Percentiles rank a stretch among this genome's conserved stretches.
Evolutionary conservation across 1,140 invertebrate genomes (phyloP).

Genomic region (Saccostrea glomerata): DNA sequence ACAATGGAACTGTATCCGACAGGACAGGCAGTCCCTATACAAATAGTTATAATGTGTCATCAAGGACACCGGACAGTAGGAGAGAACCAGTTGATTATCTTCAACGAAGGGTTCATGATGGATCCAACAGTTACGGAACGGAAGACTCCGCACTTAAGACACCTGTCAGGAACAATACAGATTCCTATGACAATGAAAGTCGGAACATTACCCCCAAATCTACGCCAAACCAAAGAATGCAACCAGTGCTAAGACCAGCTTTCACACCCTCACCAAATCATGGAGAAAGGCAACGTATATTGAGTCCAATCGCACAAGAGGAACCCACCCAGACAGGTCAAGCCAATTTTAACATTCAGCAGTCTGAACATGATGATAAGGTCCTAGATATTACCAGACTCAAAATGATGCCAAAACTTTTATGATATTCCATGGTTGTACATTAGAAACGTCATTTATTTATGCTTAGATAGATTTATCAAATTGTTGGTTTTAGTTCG

Average conservation of each 20-base stretch:
- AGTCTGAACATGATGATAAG: slow-evolving; percentile 60
- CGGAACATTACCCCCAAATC: slow-evolving; percentile 4
- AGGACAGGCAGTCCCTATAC: slow-evolving; percentile 43
- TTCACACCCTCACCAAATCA: neutral
- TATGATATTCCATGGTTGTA: slow-evolving; percentile 55
- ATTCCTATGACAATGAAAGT: slow-evolving; percentile 13
- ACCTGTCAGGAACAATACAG: neutral
- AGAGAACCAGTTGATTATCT: neutral
- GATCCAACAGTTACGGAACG: slow-evolving; percentile 31
- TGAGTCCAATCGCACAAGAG: slow-evolving; percentile 42
- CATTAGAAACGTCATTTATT: neutral
- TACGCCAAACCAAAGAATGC: slow-evolving; percentile 30
- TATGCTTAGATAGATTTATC: neutral
- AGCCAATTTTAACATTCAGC: neutral
- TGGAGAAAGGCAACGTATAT: neutral
- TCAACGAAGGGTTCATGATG: neutral
- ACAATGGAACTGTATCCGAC: slow-evolving; percentile 21
- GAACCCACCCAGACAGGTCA: neutral
- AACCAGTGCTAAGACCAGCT: slow-evolving; percentile 4
- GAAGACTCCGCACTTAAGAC: neutral
- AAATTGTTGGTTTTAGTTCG: neutral
- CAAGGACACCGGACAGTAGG: slow-evolving; percentile 4
- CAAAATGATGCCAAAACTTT: slow-evolving; percentile 74
- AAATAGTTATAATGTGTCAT: slow-evolving; percentile 35
- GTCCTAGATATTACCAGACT: slow-evolving; percentile 74